Evolutionary conservation across 1,140 invertebrate species (phyloP).

Genomic region (Sitobion miscanthi): DNA sequence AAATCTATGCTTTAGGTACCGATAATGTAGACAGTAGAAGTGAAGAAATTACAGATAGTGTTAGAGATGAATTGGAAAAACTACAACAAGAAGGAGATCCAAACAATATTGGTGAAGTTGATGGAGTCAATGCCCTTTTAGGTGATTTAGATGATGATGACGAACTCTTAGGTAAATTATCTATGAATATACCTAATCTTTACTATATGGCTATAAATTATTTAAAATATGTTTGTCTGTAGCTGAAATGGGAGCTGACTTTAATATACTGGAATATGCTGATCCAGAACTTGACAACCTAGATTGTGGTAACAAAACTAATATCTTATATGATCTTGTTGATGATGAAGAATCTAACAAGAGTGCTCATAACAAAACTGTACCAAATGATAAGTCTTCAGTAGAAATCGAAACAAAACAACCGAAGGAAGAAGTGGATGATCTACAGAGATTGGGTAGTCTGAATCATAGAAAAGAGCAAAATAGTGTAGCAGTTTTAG

Average conservation of each 20-base stretch:
- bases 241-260: constrained; percentile 90
- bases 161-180: constrained; percentile 75
- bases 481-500: constrained; percentile 40
- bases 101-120: constrained; percentile 74
- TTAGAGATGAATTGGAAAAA: constrained; percentile 79
- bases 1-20: constrained; percentile 34
- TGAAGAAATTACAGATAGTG: constrained; percentile 77
- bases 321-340: constrained; percentile 77
- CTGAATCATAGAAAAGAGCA: constrained; percentile 46
- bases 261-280: constrained; percentile 94
- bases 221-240: constrained; percentile 61
- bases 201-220: constrained; percentile 57
- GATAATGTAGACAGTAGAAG: constrained; percentile 58
- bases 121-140: constrained; percentile 77
- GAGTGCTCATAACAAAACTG: constrained; percentile 41
- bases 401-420: constrained; percentile 41
- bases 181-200: neutral
- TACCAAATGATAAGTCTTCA: constrained; percentile 49
- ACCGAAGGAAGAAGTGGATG: constrained; percentile 52
- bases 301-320: constrained; percentile 75
- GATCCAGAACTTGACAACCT: constrained; percentile 90
- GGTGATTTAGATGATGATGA: constrained; percentile 85
- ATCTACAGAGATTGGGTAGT: constrained; percentile 23
- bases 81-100: constrained; percentile 72
- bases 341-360: constrained; percentile 53